Conservation (phyloP, 2,797 vertebrate genomes). For the Molothrus aeneus region DNA sequence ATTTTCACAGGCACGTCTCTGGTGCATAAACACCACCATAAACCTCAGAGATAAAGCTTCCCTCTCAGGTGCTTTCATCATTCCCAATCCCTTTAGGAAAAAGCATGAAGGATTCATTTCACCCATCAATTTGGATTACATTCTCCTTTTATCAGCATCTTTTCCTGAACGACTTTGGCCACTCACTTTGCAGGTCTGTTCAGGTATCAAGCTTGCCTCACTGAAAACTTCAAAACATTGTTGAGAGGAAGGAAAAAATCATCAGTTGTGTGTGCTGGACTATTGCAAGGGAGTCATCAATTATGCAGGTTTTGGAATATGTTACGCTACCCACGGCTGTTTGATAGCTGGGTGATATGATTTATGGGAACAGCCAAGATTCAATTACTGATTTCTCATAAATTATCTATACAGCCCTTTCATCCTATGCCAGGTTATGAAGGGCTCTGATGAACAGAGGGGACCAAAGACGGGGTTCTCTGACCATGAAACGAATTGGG, state of each 20-base stretch:
- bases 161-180: constrained; percentile 5
- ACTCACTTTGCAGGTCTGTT: not conserved
- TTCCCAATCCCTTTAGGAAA: not conserved
- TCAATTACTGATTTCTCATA: constrained; percentile 72
- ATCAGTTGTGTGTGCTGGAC: not conserved
- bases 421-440: constrained; percentile 31
- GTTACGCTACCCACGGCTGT: constrained; percentile 17
- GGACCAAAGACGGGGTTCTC: not conserved
- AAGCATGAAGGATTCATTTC: not conserved
- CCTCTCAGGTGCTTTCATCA: constrained; percentile 20
- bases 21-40: not conserved
- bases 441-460: constrained; percentile 22
- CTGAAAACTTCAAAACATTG: constrained; percentile 6
- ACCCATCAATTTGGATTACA: constrained; percentile 2
- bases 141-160: constrained; percentile 38
- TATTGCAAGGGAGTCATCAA: constrained; percentile 23
- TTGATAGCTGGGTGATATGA: constrained; percentile 35
- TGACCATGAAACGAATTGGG: constrained; percentile 9
- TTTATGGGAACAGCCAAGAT: constrained; percentile 61
- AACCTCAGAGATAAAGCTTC: not conserved
- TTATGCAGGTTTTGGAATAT: constrained; percentile 55
- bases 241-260: not conserved
- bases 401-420: constrained; percentile 58
- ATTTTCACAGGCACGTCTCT: not conserved
- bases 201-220: not conserved